These are phyloP conservation scores for Aradus depressus DNA, from an alignment of 2,888 invertebrate genomes.

Conservation along the genomic window DNA sequence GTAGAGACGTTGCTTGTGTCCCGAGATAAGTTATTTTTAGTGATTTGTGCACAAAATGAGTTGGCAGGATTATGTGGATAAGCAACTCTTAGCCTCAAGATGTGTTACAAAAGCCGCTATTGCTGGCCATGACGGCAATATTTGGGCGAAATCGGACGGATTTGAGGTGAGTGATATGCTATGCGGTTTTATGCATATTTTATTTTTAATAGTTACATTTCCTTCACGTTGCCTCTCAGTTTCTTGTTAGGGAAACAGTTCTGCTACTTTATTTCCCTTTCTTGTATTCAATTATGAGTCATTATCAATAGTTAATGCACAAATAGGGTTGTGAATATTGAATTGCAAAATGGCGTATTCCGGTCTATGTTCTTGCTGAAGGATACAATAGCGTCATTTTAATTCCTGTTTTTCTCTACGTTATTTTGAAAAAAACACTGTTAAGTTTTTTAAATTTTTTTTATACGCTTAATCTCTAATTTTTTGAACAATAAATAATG, in stretches of 20 bases:
- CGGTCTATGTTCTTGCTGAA: not conserved
- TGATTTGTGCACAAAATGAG: slow-evolving; percentile 54
- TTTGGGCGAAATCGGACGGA: slow-evolving; percentile 88
- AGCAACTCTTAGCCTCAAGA: slow-evolving; percentile 88
- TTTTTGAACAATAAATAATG: no score
- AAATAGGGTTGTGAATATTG: slow-evolving; percentile 8
- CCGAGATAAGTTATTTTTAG: slow-evolving; percentile 18
- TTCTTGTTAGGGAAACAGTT: not conserved
- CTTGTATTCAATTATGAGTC: no score
- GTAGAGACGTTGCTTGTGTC: slow-evolving; percentile 13
- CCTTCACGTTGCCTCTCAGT: not conserved
- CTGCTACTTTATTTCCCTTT: not conserved
- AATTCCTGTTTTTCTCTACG: no score
- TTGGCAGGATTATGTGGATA: slow-evolving; percentile 98
- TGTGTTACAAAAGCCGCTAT: slow-evolving; percentile 92
- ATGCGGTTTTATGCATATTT: not conserved
- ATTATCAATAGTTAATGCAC: no score
- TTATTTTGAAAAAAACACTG: no score
- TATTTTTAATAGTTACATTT: slow-evolving; percentile 1
- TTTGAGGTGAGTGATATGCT: slow-evolving; percentile 68
- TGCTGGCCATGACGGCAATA: slow-evolving; percentile 88
- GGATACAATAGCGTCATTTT: no score
- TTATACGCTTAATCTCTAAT: no score
- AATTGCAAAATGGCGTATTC: slow-evolving; percentile 23
- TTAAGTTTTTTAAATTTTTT: no score